Percentiles rank a stretch among this genome's conserved stretches.
Evolutionary conservation across 2,797 vertebrate species (phyloP).

Genomic region (Acridotheres tristis): DNA sequence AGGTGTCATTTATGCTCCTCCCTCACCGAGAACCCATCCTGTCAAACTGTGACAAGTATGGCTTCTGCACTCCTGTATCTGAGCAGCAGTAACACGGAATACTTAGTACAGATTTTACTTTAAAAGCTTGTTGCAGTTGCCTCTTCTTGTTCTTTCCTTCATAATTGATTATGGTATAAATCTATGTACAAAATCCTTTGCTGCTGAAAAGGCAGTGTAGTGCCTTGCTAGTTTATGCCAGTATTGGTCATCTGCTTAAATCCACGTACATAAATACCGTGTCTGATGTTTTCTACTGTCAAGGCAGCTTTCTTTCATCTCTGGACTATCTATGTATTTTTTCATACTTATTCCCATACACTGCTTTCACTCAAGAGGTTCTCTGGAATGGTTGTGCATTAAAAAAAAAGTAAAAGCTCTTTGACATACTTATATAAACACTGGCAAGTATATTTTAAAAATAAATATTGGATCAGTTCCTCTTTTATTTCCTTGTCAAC

Average conservation of each 20-base stretch:
- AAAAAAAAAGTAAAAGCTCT: background rate
- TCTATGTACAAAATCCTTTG: background rate
- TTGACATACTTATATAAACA: background rate
- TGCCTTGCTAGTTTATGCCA: background rate
- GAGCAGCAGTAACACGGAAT: background rate
- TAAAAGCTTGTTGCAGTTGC: background rate
- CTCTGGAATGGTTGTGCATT: background rate
- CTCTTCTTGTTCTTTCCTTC: background rate
- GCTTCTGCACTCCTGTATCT: background rate
- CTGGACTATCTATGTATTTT: background rate
- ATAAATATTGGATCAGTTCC: slow-evolving; percentile 1
- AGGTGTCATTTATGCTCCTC: background rate
- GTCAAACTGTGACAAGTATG: background rate
- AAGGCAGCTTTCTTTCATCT: background rate
- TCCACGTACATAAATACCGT: background rate
- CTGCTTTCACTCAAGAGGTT: background rate
- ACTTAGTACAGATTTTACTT: background rate
- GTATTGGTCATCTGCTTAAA: background rate
- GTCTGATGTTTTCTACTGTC: background rate
- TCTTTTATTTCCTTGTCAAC: slow-evolving; percentile 18
- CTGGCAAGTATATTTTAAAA: background rate
- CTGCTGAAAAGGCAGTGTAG: background rate
- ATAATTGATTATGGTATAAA: background rate
- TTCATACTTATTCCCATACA: background rate
- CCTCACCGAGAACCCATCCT: background rate